phyloP scores from a whole-genome alignment of 2,113 vertebrate genomes.

The Alethe castanea region DNA sequence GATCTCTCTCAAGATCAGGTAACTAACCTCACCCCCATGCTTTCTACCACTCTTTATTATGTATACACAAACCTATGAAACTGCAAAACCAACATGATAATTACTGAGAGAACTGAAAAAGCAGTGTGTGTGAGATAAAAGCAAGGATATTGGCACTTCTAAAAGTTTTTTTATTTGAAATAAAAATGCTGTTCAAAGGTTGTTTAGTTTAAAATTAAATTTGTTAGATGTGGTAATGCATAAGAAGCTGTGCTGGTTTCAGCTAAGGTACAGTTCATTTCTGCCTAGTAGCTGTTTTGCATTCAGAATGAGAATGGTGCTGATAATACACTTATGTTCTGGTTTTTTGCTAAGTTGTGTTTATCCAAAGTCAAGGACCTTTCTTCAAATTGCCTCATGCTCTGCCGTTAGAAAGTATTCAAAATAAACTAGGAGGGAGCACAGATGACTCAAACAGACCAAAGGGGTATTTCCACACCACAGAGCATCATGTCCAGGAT shows the following conservation, averaged over 20 bases:
- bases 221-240: neutral
- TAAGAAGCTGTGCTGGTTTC: neutral
- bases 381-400: neutral
- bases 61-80: neutral
- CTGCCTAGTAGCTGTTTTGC: neutral
- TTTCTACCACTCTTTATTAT: neutral
- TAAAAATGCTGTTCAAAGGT: neutral
- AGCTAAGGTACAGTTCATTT: neutral
- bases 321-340: neutral
- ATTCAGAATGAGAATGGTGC: neutral
- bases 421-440: neutral
- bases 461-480: neutral
- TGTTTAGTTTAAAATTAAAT: neutral
- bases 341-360: neutral
- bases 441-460: fast-evolving
- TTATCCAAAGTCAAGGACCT: neutral
- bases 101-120: neutral
- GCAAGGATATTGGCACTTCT: neutral
- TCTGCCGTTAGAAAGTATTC: neutral
- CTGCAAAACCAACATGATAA: neutral
- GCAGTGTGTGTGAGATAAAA: neutral
- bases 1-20: neutral
- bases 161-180: neutral
- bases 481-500: neutral
- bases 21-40: neutral